Conservation (phyloP, 2,888 invertebrate species). For the Chironomus riparius region DNA sequence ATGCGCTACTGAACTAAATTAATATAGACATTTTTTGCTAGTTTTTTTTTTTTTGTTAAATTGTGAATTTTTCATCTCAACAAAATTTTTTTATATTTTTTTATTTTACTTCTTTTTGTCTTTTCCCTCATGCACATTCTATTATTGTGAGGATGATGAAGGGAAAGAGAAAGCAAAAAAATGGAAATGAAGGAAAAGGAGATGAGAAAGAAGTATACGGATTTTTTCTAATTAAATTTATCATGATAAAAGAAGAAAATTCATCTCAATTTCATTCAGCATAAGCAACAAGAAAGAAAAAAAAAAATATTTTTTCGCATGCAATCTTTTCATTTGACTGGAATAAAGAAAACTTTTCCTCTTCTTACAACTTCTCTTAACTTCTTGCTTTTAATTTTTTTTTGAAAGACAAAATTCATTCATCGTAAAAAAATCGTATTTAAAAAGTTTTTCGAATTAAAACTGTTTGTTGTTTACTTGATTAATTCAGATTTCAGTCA, state of each 20-base stretch:
- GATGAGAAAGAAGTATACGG: not conserved
- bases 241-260: slow-evolving; percentile 11
- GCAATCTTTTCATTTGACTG: not conserved
- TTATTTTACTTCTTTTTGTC: too few relatives aligned
- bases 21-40: too few relatives aligned
- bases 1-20: too few relatives aligned
- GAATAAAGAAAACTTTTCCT: not conserved
- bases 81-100: too few relatives aligned
- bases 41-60: not conserved
- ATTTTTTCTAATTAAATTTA: slow-evolving; percentile 14
- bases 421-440: too few relatives aligned
- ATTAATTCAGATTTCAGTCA: too few relatives aligned
- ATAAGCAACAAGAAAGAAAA: not conserved
- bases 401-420: not conserved
- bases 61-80: slow-evolving; percentile 2
- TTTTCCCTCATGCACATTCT: too few relatives aligned
- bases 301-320: not conserved
- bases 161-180: too few relatives aligned
- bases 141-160: too few relatives aligned
- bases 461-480: too few relatives aligned
- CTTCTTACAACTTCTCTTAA: not conserved
- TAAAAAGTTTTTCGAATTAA: too few relatives aligned
- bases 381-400: not conserved
- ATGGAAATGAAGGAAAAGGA: not conserved
- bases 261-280: not conserved